Percentiles rank a stretch among this genome's conserved stretches.
Evolutionary conservation across 2,888 invertebrate species (phyloP).

Genomic region (Cheilosia scutellata): DNA sequence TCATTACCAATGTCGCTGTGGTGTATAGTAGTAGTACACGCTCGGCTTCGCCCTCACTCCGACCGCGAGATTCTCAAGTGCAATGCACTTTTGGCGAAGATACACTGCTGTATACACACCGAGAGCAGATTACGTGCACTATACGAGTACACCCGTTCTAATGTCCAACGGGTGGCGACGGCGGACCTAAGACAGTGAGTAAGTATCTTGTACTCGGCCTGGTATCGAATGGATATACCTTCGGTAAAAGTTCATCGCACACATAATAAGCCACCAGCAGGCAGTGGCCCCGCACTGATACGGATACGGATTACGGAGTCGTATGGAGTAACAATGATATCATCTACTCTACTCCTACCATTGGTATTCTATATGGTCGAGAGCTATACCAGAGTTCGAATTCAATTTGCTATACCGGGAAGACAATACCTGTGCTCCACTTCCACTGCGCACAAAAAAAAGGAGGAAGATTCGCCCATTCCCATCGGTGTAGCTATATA

Average conservation of each 20-base stretch:
- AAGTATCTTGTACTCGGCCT: slow-evolving; percentile 59
- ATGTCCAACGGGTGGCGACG: slow-evolving; percentile 55
- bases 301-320: slow-evolving; percentile 23
- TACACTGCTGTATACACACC: slow-evolving; percentile 32
- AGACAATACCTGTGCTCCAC: slow-evolving; percentile 59
- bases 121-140: slow-evolving; percentile 58
- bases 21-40: slow-evolving; percentile 16
- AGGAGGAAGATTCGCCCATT: not conserved
- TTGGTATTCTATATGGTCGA: not conserved
- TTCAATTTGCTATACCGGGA: slow-evolving; percentile 47
- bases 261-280: slow-evolving; percentile 70
- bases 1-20: slow-evolving; percentile 72
- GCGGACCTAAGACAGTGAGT: slow-evolving; percentile 52
- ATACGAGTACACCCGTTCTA: slow-evolving; percentile 65
- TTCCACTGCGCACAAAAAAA: slow-evolving; percentile 18
- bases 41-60: slow-evolving; percentile 29
- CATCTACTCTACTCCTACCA: slow-evolving; percentile 36
- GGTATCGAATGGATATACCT: slow-evolving; percentile 55
- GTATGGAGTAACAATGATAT: slow-evolving; percentile 49
- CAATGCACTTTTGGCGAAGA: slow-evolving; percentile 61
- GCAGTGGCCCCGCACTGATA: slow-evolving; percentile 29
- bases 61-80: slow-evolving; percentile 43
- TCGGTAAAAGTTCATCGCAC: slow-evolving; percentile 73
- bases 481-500: not conserved
- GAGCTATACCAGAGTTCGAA: slow-evolving; percentile 30